Conservation (phyloP, 2,113 vertebrate species). For the Ia io region DNA sequence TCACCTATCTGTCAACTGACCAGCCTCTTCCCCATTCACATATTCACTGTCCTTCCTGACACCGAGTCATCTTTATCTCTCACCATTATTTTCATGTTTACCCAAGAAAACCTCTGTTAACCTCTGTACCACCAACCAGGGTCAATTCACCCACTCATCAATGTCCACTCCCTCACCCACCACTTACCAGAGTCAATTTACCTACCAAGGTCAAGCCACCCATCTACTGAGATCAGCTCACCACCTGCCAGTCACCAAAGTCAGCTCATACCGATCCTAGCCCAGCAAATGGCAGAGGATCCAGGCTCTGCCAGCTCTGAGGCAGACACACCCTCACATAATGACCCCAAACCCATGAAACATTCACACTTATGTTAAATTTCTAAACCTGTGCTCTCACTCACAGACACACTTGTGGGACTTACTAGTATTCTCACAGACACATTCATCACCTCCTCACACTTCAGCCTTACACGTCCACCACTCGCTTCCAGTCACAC, state of each 20-base stretch:
- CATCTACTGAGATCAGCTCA: not conserved
- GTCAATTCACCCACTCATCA: not conserved
- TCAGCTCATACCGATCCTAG: not conserved
- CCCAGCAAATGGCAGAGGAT: not conserved
- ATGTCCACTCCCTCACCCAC: not conserved
- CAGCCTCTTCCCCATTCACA: not conserved
- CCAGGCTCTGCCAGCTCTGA: not conserved
- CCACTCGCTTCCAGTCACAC: not conserved
- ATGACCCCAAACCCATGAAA: not conserved
- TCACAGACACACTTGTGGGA: not conserved
- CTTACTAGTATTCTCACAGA: not conserved
- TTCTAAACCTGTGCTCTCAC: no score
- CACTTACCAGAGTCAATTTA: not conserved
- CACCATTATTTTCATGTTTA: not conserved
- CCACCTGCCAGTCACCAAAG: not conserved
- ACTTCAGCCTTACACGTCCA: not conserved
- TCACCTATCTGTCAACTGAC: not conserved
- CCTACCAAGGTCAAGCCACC: not conserved
- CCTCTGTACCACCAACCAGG: not conserved
- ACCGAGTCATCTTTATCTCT: not conserved
- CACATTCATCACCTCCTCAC: not conserved
- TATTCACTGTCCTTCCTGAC: accelerated
- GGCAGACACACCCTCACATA: not conserved
- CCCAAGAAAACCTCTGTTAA: not conserved
- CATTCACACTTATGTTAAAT: accelerated